Evolutionary conservation across 2,888 invertebrate species (phyloP), one percentile per base, ranked within the genome.

Genomic region (Leptinotarsa peninsularis): DNA sequence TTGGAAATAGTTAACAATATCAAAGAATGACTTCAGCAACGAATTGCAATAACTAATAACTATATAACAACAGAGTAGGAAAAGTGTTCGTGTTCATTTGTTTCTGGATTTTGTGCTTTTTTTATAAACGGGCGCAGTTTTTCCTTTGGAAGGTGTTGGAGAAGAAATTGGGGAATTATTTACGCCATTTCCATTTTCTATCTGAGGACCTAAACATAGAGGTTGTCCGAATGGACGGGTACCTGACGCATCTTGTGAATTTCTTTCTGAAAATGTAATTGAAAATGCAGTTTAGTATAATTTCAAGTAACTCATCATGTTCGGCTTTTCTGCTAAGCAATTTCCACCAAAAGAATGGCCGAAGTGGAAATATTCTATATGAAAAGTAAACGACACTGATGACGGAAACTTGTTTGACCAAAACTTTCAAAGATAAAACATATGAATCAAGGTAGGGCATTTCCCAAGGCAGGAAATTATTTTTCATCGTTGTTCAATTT

Each of bases 181-280:
- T 73, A 82, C 81, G 79, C 84, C 85, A 82, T 85, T 84, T 80
- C 89, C 88, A 86, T 89, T 89, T 85, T 87, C 87, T 84, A 85
- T 86, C 79, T 82, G 82, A 84, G 85, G 85, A 79, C 85, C 86
- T 88, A 93, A 91, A 91, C 94, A 93, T 88, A 95, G 90, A 78
- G 95, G 95, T 88, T 95, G 94, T 86, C 95, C 95, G 79, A 88
- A 88, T 50, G 88, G 88, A 81, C 88, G 86, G 67, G 87, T 88
- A 78, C 88, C 88, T 66, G 87, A 87, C 72, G 86, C 88, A 81
- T 88, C 88, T 84, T 87, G 87, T 27, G 88, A 87, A 84, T 85
- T 86, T 76, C 87, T 84, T 81, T 88, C 88, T 88, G 87, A 84
- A 88, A 86, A 84, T 80, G 79, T 66, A 78, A 79, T 72, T 67